Evolutionary conservation across 2,113 vertebrate species (phyloP), one percentile per base, ranked within the genome.

Genomic region (Thermophis baileyi): DNA sequence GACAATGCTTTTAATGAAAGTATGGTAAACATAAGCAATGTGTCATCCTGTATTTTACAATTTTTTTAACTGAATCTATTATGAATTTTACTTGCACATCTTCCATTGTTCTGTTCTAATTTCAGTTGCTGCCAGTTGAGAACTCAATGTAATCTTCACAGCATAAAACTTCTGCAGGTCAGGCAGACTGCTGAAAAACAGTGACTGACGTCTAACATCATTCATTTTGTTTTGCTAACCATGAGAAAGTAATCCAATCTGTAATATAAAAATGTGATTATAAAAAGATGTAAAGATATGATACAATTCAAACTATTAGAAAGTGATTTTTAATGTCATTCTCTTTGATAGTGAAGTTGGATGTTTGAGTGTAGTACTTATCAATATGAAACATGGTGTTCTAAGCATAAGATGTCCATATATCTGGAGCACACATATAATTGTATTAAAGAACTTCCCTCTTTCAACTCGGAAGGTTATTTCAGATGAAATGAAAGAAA

Each of bases 71-170:
- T 14, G 12, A 1, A 93, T 30, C 0, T 46, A 89, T 16, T 0
- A 86, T 69, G 20, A 16, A 81, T 54, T 94, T 96, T 96, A 99
- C 99, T 99, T 98, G 98, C 98, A 98, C 89, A 96, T 97, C 93
- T 97, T 98, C 87, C 98, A 94, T 96, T 99, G 98, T 30, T 30
- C 94, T 93, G 94, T 98, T 94, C 98, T 97, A 35, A 92, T 91
- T 44, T 98, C 98, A 44, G 94, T 50, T 47, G 97, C 97, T 0
- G 94, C 90, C 63, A 96, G 40, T 6, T 54, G 94, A 89, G 93
- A 91, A 87, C 90, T 96, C 92, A 98, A 49, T 4, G 89, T 97
- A 93, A 99, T 40, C 12, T 95, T 97, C 69, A 97, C 57, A 16
- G 96, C 96, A 92, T 97, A 98, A 85, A 99, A 97, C n/a, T 95